phyloP scores from a whole-genome alignment of 2,888 invertebrate species.

The Rhagonycha fulva region DNA sequence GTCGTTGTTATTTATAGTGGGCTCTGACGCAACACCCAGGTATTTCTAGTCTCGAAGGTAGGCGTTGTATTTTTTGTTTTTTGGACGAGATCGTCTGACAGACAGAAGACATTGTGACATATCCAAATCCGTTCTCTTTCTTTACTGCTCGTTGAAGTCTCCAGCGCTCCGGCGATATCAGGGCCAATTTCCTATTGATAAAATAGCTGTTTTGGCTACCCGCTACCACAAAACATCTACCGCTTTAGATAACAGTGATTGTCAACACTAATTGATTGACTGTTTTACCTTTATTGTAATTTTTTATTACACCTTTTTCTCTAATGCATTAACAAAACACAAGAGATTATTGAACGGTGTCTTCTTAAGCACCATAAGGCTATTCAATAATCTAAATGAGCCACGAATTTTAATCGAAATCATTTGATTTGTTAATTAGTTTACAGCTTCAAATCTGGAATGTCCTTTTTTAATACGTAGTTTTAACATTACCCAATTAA shows the following conservation, averaged over 20 bases:
- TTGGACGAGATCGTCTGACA: constrained; percentile 50
- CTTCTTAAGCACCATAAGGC: no score
- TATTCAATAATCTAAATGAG: not conserved
- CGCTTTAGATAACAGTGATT: not conserved
- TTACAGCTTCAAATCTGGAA: not conserved
- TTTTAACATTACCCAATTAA: not conserved
- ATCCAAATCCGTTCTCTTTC: constrained; percentile 41
- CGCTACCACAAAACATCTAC: constrained; percentile 2
- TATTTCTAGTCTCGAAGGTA: constrained; percentile 52
- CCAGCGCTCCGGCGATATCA: not conserved
- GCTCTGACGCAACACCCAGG: constrained; percentile 56
- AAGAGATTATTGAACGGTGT: not conserved
- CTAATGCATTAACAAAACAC: not conserved
- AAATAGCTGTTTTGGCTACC: constrained; percentile 1
- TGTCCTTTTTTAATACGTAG: not conserved
- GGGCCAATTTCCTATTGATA: not conserved
- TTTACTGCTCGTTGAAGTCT: constrained; percentile 41
- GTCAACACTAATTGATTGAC: constrained; percentile 2
- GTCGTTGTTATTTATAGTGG: constrained; percentile 55
- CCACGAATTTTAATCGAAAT: not conserved
- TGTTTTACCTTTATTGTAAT: not conserved
- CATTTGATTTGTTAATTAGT: not conserved
- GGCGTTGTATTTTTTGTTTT: constrained; percentile 54
- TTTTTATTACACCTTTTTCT: not conserved
- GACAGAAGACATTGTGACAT: constrained; percentile 51